These are phyloP conservation scores for Troides helena DNA, from an alignment of 2,888 invertebrate species.

Conservation along the genomic window DNA sequence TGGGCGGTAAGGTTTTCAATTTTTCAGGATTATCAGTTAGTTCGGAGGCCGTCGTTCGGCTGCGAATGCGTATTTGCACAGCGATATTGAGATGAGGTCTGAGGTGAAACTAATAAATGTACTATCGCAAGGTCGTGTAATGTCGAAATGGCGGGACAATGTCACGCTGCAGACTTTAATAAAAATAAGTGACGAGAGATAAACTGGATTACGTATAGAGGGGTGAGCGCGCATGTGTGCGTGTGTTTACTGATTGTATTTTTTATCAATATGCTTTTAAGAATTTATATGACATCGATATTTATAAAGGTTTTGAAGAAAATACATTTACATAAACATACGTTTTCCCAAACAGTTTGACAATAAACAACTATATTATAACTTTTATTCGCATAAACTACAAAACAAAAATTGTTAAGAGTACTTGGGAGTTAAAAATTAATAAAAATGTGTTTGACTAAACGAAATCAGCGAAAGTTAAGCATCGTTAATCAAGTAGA, in stretches of 20 bases:
- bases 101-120: conserved; percentile 25
- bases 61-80: conserved; percentile 8
- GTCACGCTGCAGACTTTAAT: conserved; percentile 28
- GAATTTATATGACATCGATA: no score
- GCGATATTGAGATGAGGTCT: conserved; percentile 27
- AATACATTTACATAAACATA: no score
- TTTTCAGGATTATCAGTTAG: conserved; percentile 19
- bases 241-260: conserved; percentile 11
- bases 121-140: conserved; percentile 29
- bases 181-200: conserved; percentile 31
- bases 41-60: background rate
- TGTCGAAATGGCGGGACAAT: conserved; percentile 29
- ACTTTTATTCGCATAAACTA: no score
- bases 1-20: conserved; percentile 13
- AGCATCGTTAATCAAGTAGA: no score
- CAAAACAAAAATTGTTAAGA: no score
- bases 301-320: no score
- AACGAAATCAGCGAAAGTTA: no score
- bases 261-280: background rate
- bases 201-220: conserved; percentile 23
- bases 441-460: no score
- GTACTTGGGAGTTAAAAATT: no score
- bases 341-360: no score
- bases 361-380: no score
- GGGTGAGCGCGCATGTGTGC: background rate